Evolutionary conservation across 1,140 invertebrate genomes (phyloP).

Genomic region (Drosophila kepulauana): DNA sequence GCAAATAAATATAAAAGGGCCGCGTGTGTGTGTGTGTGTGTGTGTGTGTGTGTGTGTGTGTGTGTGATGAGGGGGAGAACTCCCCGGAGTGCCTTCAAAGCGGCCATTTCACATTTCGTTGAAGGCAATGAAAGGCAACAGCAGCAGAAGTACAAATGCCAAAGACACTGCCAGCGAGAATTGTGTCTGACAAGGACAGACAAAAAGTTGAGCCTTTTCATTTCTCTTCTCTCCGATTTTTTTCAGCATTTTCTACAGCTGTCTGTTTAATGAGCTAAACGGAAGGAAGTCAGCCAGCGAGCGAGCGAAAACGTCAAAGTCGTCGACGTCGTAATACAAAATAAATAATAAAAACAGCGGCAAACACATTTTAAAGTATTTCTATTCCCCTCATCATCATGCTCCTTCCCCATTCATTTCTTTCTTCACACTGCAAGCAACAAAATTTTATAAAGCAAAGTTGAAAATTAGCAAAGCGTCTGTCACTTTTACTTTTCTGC

Average conservation of each 20-base stretch:
- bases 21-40: not conserved
- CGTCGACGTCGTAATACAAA: conserved; percentile 69
- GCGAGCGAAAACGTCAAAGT: conserved; percentile 59
- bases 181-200: conserved; percentile 50
- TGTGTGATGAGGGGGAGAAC: not conserved
- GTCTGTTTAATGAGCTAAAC: conserved; percentile 83
- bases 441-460: conserved; percentile 51
- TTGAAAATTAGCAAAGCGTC: conserved; percentile 74
- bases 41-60: not conserved
- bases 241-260: not conserved
- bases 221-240: conserved; percentile 25
- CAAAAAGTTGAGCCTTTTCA: conserved; percentile 27
- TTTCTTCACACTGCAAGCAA: not conserved
- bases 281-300: conserved; percentile 75
- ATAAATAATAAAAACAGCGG: conserved; percentile 69
- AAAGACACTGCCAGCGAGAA: conserved; percentile 58
- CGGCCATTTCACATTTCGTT: conserved; percentile 67
- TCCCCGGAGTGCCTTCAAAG: conserved; percentile 74
- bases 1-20: conserved; percentile 64
- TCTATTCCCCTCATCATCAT: not conserved
- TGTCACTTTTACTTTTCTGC: conserved; percentile 76
- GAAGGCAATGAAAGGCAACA: conserved; percentile 40
- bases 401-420: not conserved
- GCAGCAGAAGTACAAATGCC: conserved; percentile 36
- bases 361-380: conserved; percentile 58